These are phyloP conservation scores for Apoda limacodes DNA, from an alignment of 2,888 invertebrate species.

Conservation along the genomic window DNA sequence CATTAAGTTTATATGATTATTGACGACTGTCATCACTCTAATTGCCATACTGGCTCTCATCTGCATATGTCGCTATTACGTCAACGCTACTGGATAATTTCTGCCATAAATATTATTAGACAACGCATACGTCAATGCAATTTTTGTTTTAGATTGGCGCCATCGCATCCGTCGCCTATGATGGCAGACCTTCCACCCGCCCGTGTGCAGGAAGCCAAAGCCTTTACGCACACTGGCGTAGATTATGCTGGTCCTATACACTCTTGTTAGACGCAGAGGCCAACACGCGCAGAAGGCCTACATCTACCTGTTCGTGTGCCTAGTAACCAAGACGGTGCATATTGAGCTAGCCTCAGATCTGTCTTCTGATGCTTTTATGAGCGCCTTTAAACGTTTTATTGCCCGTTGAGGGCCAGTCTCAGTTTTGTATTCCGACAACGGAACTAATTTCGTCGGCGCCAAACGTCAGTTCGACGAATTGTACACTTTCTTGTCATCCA, in stretches of 20 bases:
- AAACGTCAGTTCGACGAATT: constrained; percentile 5
- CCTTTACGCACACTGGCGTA: too few relatives aligned
- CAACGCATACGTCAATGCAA: constrained; percentile 1
- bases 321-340: constrained; percentile 5
- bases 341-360: constrained; percentile 6
- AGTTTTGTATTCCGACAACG: constrained; percentile 7
- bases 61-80: constrained; percentile 1
- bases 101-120: constrained; percentile 1
- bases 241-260: too few relatives aligned
- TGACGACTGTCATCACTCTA: constrained; percentile 1
- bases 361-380: constrained; percentile 3
- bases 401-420: constrained; percentile 9
- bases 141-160: not conserved
- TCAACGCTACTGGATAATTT: constrained; percentile 4
- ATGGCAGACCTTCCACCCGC: too few relatives aligned
- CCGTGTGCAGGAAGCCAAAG: too few relatives aligned
- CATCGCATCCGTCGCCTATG: too few relatives aligned
- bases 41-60: constrained; percentile 2
- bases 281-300: too few relatives aligned
- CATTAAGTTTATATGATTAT: constrained; percentile 3
- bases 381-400: constrained; percentile 8
- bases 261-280: too few relatives aligned
- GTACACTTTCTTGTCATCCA: too few relatives aligned
- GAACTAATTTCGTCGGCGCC: constrained; percentile 13
- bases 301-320: too few relatives aligned